These are phyloP conservation scores for Charina bottae DNA, from an alignment of 2,113 vertebrate genomes.

Conservation along the genomic window DNA sequence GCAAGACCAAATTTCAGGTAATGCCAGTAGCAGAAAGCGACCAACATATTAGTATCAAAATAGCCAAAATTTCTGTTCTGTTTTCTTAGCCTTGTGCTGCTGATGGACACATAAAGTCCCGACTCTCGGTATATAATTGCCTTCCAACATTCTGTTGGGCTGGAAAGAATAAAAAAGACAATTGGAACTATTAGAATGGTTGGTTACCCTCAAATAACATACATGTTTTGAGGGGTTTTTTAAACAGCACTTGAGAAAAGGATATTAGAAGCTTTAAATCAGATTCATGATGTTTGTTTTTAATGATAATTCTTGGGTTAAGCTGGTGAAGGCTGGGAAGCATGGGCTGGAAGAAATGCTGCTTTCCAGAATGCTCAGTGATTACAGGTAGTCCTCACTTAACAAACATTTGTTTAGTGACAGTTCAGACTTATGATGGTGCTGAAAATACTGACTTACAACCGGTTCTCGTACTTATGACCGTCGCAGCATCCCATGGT, in stretches of 20 bases:
- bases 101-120: too few species aligned
- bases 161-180: conserved; percentile 55
- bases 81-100: too few species aligned
- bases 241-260: conserved; percentile 37
- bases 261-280: background rate
- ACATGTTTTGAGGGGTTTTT: conserved; percentile 39
- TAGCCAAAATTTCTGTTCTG: conserved; percentile 24
- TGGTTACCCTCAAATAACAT: conserved; percentile 61
- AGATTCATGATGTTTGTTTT: background rate
- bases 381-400: too few species aligned
- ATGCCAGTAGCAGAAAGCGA: conserved; percentile 53
- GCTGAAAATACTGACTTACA: too few species aligned
- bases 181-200: conserved; percentile 53
- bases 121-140: too few species aligned
- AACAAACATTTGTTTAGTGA: too few species aligned
- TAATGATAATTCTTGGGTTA: background rate
- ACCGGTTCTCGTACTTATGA: too few species aligned
- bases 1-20: conserved; percentile 60
- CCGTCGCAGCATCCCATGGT: too few species aligned
- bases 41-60: conserved; percentile 60
- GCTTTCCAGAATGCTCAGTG: background rate
- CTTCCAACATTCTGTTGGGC: too few species aligned
- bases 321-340: background rate
- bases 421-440: too few species aligned
- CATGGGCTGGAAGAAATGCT: background rate